Evolutionary conservation across 2,113 vertebrate species (phyloP).

Genomic region (Protomyctophum bolini): DNA sequence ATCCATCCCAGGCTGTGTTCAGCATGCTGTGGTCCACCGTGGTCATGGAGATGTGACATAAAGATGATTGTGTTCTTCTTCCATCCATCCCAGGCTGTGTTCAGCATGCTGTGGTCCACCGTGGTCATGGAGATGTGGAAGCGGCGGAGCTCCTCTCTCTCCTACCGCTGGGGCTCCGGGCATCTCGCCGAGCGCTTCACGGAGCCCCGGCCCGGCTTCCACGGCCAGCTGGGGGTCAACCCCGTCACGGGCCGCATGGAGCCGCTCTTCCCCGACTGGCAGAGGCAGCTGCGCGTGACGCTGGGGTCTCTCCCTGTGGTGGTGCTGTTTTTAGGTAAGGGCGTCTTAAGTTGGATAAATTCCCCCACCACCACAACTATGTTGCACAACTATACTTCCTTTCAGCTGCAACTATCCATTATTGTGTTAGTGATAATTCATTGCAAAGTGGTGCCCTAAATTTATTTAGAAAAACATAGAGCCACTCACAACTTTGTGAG

Average conservation of each 20-base stretch:
- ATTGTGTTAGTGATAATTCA: no score
- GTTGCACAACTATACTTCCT: neutral
- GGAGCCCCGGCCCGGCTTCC: slow-evolving; percentile 78
- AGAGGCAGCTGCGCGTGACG: slow-evolving; percentile 71
- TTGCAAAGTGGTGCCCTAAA: no score
- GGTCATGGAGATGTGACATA: slow-evolving; percentile 67
- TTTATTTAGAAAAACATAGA: neutral
- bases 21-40: slow-evolving; percentile 85
- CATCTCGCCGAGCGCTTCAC: slow-evolving; percentile 76
- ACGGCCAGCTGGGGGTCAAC: slow-evolving; percentile 74
- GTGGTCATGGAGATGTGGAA: slow-evolving; percentile 84
- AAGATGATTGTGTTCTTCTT: no score
- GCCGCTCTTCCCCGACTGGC: slow-evolving; percentile 79
- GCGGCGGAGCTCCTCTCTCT: slow-evolving; percentile 72
- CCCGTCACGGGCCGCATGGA: slow-evolving; percentile 78
- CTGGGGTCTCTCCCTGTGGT: slow-evolving; percentile 80
- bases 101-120: slow-evolving; percentile 85
- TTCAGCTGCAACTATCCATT: neutral
- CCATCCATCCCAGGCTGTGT: slow-evolving; percentile 63
- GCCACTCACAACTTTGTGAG: no score
- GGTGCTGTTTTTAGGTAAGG: slow-evolving; percentile 72
- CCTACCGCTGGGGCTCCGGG: slow-evolving; percentile 80
- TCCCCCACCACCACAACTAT: neutral
- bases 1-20: no score
- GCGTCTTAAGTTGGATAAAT: neutral